Conservation (phyloP, 2,113 vertebrate species). For the Mormoops blainvillei region DNA sequence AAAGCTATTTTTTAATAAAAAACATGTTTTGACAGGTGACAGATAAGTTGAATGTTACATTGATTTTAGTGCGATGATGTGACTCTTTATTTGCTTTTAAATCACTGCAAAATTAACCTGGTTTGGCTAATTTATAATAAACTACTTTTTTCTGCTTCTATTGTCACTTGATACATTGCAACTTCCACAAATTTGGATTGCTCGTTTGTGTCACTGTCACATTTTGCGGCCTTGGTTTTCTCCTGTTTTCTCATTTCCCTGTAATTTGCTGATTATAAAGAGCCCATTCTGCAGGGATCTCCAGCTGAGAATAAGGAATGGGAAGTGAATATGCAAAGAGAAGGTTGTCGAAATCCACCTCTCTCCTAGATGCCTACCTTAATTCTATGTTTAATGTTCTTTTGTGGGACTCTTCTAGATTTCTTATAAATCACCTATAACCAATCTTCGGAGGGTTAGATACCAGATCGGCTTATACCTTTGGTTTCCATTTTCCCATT, state of each 20-base stretch:
- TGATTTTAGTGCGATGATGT: neutral
- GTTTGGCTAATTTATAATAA: neutral
- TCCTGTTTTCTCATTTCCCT: neutral
- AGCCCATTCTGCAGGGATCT: neutral
- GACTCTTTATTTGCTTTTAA: conserved; percentile 49
- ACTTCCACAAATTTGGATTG: neutral
- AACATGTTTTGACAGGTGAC: conserved; percentile 57
- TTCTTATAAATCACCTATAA: conserved; percentile 5
- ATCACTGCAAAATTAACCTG: conserved; percentile 35
- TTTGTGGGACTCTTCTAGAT: neutral
- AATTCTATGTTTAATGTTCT: neutral
- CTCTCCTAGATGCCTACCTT: neutral
- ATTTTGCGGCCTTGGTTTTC: neutral
- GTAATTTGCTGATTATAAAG: neutral
- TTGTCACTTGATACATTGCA: neutral
- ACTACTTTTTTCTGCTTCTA: neutral
- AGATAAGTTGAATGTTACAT: conserved; percentile 28
- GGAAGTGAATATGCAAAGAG: neutral
- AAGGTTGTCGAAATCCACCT: neutral
- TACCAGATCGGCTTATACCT: neutral
- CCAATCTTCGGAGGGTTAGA: neutral
- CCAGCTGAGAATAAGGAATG: neutral
- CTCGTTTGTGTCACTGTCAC: neutral
- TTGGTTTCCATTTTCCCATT: neutral
- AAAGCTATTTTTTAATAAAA: conserved; percentile 4